These are phyloP conservation scores for Anas bernieri DNA, from an alignment of 2,797 vertebrate genomes.

Conservation along the genomic window DNA sequence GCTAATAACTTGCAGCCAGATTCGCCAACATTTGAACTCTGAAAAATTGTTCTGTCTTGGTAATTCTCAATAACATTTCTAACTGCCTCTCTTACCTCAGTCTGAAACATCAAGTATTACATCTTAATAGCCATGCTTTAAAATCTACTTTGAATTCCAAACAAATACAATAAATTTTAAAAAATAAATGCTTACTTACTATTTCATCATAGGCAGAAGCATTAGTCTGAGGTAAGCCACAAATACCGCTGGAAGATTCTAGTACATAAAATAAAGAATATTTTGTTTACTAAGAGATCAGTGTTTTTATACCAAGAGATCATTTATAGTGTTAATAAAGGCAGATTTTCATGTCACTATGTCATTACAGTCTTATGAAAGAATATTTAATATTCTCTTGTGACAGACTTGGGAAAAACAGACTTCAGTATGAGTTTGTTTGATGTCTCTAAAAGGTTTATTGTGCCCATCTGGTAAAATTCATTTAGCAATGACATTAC, in stretches of 20 bases:
- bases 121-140: not conserved
- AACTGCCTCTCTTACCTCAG: conserved; percentile 50
- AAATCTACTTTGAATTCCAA: not conserved
- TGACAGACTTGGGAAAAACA: not conserved
- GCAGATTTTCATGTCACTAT: not conserved
- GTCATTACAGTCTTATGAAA: not conserved
- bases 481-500: not conserved
- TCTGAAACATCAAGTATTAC: conserved; percentile 22
- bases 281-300: not conserved
- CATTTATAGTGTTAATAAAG: not conserved
- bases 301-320: not conserved
- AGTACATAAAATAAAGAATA: not conserved
- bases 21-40: not conserved
- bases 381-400: not conserved
- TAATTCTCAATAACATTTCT: not conserved
- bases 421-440: not conserved
- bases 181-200: not conserved
- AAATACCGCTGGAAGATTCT: not conserved
- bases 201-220: not conserved
- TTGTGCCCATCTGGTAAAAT: not conserved
- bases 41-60: conserved; percentile 25
- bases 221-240: not conserved
- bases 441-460: not conserved
- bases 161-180: not conserved
- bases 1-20: conserved; percentile 41